Evolutionary conservation across 2,888 invertebrate genomes (phyloP).

Genomic region (Halocaridina rubra): DNA sequence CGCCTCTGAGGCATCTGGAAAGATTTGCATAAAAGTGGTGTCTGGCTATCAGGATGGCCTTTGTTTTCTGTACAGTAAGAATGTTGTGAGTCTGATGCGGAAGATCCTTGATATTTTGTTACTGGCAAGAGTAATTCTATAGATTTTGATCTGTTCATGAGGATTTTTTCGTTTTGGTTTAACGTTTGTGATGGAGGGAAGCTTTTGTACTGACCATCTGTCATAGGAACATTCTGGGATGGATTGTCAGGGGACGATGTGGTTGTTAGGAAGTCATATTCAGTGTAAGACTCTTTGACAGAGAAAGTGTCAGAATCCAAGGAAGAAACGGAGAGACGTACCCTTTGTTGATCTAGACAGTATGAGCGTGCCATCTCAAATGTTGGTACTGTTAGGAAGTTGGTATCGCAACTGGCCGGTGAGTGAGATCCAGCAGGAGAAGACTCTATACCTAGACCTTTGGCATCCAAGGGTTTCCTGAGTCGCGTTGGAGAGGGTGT

Average conservation of each 20-base stretch:
- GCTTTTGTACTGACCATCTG: background rate
- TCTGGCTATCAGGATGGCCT: constrained; percentile 34
- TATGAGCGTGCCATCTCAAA: constrained; percentile 54
- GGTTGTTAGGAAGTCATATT: constrained; percentile 30
- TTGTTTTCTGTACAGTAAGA: background rate
- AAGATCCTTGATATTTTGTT: background rate
- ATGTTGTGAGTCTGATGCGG: background rate
- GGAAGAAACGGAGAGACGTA: constrained; percentile 48
- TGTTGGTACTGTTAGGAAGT: constrained; percentile 63
- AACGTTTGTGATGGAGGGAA: background rate
- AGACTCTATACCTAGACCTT: background rate
- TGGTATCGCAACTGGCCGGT: constrained; percentile 46
- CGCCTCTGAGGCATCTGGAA: constrained; percentile 40
- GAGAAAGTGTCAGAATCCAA: constrained; percentile 48
- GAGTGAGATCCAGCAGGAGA: constrained; percentile 31
- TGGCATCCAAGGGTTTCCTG: constrained; percentile 46
- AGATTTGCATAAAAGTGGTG: constrained; percentile 49
- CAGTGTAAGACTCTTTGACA: background rate
- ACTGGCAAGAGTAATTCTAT: background rate
- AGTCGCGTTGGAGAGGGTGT: constrained; percentile 59
- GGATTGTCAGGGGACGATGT: background rate
- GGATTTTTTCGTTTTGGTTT: background rate
- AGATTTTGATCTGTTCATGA: constrained; percentile 18
- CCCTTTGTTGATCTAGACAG: constrained; percentile 30
- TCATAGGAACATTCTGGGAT: background rate